Evolutionary conservation across 1,140 invertebrate species (phyloP).

Genomic region (Rhyacophila brunnea): DNA sequence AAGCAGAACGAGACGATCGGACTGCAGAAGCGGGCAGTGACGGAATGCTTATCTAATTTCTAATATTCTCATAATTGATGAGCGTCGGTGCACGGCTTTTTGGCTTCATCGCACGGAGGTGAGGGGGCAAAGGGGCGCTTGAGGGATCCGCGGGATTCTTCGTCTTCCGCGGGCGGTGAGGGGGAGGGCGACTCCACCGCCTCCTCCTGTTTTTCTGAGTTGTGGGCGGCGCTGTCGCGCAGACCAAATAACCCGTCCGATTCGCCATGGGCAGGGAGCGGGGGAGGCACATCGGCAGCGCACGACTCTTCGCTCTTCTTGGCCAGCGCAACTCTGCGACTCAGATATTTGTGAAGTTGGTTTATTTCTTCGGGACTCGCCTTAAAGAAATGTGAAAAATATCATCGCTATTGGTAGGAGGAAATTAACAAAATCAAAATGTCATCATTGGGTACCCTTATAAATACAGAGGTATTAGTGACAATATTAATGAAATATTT

Average conservation of each 20-base stretch:
- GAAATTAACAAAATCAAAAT: no score
- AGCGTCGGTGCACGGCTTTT: slow-evolving; percentile 28
- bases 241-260: no score
- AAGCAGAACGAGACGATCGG: no score
- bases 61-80: slow-evolving; percentile 23
- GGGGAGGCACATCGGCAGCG: background rate
- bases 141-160: slow-evolving; percentile 7
- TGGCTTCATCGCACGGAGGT: slow-evolving; percentile 9
- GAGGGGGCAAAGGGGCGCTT: slow-evolving; percentile 21
- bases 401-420: no score
- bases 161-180: slow-evolving; percentile 17
- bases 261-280: background rate
- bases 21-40: slow-evolving; percentile 16
- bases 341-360: slow-evolving; percentile 23
- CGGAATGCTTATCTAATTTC: slow-evolving; percentile 24
- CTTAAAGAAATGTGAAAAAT: no score
- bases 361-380: slow-evolving; percentile 31
- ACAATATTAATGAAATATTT: no score
- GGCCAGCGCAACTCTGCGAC: slow-evolving; percentile 21
- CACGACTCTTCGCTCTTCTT: slow-evolving; percentile 14
- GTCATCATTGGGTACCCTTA: no score
- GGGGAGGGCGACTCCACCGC: background rate
- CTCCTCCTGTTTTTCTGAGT: background rate
- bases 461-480: no score
- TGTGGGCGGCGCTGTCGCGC: background rate